Conservation (phyloP, 2,797 vertebrate genomes). For the Hemibagrus guttatus region DNA sequence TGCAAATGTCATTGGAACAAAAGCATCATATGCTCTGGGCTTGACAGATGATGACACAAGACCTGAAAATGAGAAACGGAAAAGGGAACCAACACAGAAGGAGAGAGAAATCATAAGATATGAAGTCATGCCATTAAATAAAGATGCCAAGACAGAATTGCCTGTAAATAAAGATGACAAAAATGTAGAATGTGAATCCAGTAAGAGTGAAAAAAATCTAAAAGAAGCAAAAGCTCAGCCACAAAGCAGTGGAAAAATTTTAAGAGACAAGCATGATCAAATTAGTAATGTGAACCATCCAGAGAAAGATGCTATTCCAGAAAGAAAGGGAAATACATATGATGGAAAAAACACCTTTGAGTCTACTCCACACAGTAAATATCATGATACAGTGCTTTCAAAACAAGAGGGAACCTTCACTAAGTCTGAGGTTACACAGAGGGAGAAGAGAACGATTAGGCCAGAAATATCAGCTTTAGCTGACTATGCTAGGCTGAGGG, state of each 20-base stretch:
- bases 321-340: slow-evolving; percentile 30
- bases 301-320: slow-evolving; percentile 16
- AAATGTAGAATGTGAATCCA: slow-evolving; percentile 12
- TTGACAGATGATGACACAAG: background rate
- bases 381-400: slow-evolving; percentile 38
- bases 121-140: slow-evolving; percentile 21
- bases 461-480: slow-evolving; percentile 78
- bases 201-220: slow-evolving; percentile 1
- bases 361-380: slow-evolving; percentile 15
- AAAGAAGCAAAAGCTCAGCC: slow-evolving; percentile 1
- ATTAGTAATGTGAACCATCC: slow-evolving; percentile 18
- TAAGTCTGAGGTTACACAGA: slow-evolving; percentile 61
- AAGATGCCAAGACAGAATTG: slow-evolving; percentile 2
- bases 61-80: slow-evolving; percentile 19
- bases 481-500: slow-evolving; percentile 78
- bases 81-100: background rate
- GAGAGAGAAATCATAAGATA: background rate
- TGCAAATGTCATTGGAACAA: slow-evolving; percentile 16
- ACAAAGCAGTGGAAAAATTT: slow-evolving; percentile 24
- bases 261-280: slow-evolving; percentile 16
- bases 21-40: background rate
- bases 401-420: slow-evolving; percentile 9
- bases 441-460: slow-evolving; percentile 61
- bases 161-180: slow-evolving; percentile 1
- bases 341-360: background rate